Conservation (phyloP, 2,888 invertebrate species). For the Prosapia bicincta region DNA sequence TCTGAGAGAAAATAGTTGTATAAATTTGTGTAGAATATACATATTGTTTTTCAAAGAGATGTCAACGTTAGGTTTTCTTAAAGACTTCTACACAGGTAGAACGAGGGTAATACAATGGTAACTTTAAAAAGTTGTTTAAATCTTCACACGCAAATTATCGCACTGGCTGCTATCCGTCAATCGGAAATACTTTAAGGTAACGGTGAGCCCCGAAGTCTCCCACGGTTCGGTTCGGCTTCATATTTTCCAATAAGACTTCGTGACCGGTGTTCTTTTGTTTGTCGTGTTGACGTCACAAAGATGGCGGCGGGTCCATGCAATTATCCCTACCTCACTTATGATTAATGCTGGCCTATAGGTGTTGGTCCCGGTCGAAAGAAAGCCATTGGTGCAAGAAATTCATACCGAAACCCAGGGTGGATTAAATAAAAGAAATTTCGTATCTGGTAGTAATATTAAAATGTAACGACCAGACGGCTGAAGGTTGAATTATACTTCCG, state of each 20-base stretch:
- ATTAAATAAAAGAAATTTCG: no score
- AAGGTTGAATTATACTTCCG: no score
- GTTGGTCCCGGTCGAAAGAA: neutral
- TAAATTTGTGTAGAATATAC: no score
- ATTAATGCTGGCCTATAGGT: neutral
- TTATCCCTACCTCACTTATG: slow-evolving; percentile 2
- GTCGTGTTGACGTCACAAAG: neutral
- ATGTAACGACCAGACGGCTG: no score
- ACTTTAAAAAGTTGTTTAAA: no score
- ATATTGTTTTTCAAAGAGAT: no score
- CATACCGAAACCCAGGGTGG: neutral
- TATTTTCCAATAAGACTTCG: neutral
- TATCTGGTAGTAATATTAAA: no score
- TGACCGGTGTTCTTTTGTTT: slow-evolving; percentile 2
- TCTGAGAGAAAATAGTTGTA: no score
- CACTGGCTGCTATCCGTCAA: neutral
- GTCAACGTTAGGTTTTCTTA: no score
- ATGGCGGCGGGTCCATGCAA: neutral
- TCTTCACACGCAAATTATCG: no score
- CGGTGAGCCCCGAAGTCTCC: neutral
- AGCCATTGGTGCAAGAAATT: neutral
- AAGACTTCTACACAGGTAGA: no score
- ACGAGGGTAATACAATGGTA: no score
- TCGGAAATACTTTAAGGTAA: neutral
- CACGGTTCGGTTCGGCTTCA: neutral